phyloP scores from a whole-genome alignment of 2,797 vertebrate species.

The Lepus oiostolus region DNA sequence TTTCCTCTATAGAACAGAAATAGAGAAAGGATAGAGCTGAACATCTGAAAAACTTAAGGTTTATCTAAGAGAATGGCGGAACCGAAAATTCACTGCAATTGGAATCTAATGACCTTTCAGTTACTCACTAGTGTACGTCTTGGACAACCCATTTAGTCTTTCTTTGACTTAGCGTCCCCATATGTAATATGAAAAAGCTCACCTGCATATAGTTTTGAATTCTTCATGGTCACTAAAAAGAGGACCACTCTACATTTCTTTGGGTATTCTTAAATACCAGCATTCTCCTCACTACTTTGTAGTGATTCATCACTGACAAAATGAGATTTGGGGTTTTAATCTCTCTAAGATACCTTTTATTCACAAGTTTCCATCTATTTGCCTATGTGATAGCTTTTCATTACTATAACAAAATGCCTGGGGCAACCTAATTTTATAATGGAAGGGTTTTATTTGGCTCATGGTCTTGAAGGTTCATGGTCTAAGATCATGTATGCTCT shows the following conservation, averaged over 20 bases:
- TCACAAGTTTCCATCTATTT: slow-evolving; percentile 26
- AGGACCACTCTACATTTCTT: neutral
- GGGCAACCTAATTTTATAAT: no score
- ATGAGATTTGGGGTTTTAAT: slow-evolving; percentile 3
- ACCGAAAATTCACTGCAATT: neutral
- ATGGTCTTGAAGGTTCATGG: no score
- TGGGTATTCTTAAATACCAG: neutral
- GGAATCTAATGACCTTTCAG: neutral
- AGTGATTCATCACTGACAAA: neutral
- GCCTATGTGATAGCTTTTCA: neutral
- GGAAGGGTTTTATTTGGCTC: no score
- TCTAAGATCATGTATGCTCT: no score
- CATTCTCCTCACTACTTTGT: slow-evolving; percentile 5
- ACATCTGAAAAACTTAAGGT: neutral
- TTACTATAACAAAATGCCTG: no score
- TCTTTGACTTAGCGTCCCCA: neutral
- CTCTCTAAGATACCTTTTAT: neutral
- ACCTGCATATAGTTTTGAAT: neutral
- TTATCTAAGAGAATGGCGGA: neutral
- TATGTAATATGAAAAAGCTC: neutral
- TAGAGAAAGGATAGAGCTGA: neutral
- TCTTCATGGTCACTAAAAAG: neutral
- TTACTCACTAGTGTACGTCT: neutral
- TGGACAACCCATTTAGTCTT: neutral
- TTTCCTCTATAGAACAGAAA: neutral